phyloP scores from a whole-genome alignment of 2,888 invertebrate genomes.

The Tiliacea citrago region DNA sequence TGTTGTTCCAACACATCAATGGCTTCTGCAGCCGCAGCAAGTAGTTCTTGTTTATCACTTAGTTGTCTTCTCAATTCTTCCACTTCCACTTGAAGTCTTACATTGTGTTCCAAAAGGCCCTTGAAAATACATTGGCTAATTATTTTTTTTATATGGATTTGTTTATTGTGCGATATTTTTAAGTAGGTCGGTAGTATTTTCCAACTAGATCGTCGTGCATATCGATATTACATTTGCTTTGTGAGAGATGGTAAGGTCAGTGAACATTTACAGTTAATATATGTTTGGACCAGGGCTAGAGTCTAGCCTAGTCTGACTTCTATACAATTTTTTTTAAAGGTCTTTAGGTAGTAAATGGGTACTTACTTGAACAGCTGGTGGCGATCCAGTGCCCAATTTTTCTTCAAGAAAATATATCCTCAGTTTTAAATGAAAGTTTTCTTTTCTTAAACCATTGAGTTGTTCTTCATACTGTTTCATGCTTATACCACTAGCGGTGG shows the following conservation, averaged over 20 bases:
- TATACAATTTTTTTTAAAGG: neutral
- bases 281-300: neutral
- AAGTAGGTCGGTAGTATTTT: neutral
- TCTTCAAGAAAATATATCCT: slow-evolving; percentile 98
- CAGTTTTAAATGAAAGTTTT: slow-evolving; percentile 97
- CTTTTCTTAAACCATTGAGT: slow-evolving; percentile 95
- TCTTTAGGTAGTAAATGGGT: slow-evolving; percentile 36
- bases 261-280: neutral
- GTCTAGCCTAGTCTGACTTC: neutral
- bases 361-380: slow-evolving; percentile 92
- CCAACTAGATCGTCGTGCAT: neutral
- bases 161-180: neutral
- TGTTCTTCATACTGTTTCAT: slow-evolving; percentile 98
- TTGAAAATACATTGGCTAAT: slow-evolving; percentile 64
- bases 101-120: slow-evolving; percentile 88
- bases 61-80: slow-evolving; percentile 94
- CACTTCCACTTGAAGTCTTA: slow-evolving; percentile 92
- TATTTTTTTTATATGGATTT: neutral
- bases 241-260: neutral
- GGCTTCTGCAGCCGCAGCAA: slow-evolving; percentile 96
- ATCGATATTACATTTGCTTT: neutral
- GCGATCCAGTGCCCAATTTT: slow-evolving; percentile 92
- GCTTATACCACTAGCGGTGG: slow-evolving; percentile 91
- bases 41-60: slow-evolving; percentile 95
- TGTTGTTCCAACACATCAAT: slow-evolving; percentile 93